Conservation (phyloP, 2,113 vertebrate genomes). For the Grus americana region DNA sequence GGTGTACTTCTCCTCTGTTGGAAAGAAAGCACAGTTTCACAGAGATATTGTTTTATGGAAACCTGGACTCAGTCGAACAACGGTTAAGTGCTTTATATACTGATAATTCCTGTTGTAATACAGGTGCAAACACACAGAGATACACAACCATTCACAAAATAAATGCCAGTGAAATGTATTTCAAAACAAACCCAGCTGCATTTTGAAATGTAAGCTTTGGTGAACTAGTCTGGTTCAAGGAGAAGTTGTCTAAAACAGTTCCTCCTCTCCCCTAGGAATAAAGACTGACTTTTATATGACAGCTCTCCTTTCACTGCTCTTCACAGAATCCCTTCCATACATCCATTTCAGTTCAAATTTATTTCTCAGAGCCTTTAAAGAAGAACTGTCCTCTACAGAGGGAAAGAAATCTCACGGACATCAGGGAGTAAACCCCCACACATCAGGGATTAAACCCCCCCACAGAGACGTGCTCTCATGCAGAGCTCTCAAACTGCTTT, state of each 20-base stretch:
- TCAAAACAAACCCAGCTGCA: not conserved
- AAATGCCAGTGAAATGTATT: constrained; percentile 4
- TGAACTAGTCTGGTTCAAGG: not conserved
- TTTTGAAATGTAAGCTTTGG: not conserved
- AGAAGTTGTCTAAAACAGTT: not conserved
- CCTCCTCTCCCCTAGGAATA: not conserved
- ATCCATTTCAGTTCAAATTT: not conserved
- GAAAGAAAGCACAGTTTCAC: not conserved
- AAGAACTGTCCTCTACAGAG: not conserved
- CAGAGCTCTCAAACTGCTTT: not conserved
- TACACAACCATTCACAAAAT: not conserved
- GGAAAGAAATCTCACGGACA: not conserved
- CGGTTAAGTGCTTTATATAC: not conserved
- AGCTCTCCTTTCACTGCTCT: not conserved
- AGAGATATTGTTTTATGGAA: not conserved
- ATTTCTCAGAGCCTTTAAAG: not conserved
- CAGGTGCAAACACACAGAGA: not conserved
- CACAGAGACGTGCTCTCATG: not conserved
- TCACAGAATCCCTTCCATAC: not conserved
- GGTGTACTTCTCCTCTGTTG: constrained; percentile 90
- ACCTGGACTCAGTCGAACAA: not conserved
- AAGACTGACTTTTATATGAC: not conserved
- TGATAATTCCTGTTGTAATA: not conserved
- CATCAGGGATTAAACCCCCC: not conserved
- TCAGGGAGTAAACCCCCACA: not conserved